Evolutionary conservation across 2,888 invertebrate genomes (phyloP).

Genomic region (Shargacucullia verbasci): DNA sequence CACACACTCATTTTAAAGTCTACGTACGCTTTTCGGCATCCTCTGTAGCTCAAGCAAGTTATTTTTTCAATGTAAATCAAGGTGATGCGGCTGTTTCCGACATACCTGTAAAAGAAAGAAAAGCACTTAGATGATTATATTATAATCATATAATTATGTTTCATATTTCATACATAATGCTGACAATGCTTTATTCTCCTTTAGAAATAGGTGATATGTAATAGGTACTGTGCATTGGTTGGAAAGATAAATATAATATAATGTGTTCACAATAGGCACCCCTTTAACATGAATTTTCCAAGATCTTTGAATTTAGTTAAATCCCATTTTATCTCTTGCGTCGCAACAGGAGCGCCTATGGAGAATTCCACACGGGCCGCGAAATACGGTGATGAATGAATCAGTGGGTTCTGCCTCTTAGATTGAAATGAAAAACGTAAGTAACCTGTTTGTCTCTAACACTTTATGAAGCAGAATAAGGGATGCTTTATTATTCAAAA

Average conservation of each 20-base stretch:
- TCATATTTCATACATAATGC: constrained; percentile 25
- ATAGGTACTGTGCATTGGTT: constrained; percentile 39
- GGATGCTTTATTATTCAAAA: too few relatives aligned
- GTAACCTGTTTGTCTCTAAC: constrained; percentile 53
- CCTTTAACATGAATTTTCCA: constrained; percentile 33
- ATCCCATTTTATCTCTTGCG: constrained; percentile 52
- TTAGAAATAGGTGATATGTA: constrained; percentile 29
- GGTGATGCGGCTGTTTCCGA: constrained; percentile 13
- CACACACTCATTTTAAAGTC: constrained; percentile 43
- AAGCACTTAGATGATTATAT: constrained; percentile 28
- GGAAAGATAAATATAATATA: constrained; percentile 45
- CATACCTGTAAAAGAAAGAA: constrained; percentile 51
- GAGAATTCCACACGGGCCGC: constrained; percentile 54
- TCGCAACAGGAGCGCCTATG: constrained; percentile 49
- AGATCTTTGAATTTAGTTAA: constrained; percentile 51
- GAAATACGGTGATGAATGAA: constrained; percentile 62
- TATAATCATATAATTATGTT: constrained; percentile 17
- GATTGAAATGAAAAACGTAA: constrained; percentile 61
- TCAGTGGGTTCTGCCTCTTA: constrained; percentile 57
- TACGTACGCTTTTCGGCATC: constrained; percentile 40
- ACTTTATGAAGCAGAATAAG: constrained; percentile 59
- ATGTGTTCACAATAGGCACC: constrained; percentile 38
- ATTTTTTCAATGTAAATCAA: constrained; percentile 18
- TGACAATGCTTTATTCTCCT: constrained; percentile 28
- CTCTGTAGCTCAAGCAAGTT: constrained; percentile 25